Evolutionary conservation across 1,140 invertebrate species (phyloP).

Genomic region (Sesamia nonagrioides): DNA sequence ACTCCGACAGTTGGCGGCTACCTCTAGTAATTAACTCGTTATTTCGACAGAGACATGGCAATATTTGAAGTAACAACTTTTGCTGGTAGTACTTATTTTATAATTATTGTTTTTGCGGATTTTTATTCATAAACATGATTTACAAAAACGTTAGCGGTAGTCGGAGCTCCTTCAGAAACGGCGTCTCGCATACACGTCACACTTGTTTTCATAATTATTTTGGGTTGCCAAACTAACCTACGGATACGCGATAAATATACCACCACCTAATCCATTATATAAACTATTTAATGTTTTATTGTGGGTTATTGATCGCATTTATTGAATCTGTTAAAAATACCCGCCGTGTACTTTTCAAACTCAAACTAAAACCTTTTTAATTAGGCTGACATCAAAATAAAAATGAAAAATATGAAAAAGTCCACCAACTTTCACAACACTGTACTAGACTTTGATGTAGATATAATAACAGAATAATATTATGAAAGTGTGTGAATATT

Average conservation of each 20-base stretch:
- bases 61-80: not conserved
- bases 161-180: no score
- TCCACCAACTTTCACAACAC: constrained; percentile 15
- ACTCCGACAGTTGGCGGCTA: not conserved
- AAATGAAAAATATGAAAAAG: not conserved
- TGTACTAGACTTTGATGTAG: constrained; percentile 22
- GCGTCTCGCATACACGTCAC: no score
- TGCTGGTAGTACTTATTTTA: no score
- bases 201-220: no score
- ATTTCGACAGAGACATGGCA: not conserved
- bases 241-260: no score
- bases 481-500: constrained; percentile 17
- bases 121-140: no score
- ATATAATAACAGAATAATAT: constrained; percentile 9
- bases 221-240: no score
- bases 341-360: not conserved
- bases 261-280: no score
- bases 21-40: not conserved
- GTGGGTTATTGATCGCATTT: no score
- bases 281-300: no score
- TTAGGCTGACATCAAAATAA: not conserved
- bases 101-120: no score
- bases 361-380: constrained; percentile 11
- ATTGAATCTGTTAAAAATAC: not conserved
- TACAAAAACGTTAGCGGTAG: no score